These are phyloP conservation scores for Maniola hyperantus DNA, from an alignment of 2,888 invertebrate genomes.

Conservation along the genomic window DNA sequence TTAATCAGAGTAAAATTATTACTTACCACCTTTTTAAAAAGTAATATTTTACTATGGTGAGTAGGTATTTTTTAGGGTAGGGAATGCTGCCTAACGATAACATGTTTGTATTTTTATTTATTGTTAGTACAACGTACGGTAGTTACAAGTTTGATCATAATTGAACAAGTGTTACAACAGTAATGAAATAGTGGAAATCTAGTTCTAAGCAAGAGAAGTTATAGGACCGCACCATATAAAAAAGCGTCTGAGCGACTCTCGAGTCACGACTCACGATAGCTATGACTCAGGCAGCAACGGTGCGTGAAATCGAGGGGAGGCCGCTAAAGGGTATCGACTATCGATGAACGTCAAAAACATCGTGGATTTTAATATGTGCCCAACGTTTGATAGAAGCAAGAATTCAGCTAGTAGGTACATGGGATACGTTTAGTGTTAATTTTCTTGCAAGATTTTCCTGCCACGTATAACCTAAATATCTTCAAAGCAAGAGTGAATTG, in stretches of 20 bases:
- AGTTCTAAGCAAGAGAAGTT: conserved; percentile 12
- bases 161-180: not conserved
- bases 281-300: conserved; percentile 68
- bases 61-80: too few species aligned
- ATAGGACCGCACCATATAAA: conserved; percentile 29
- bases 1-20: too few species aligned
- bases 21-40: too few species aligned
- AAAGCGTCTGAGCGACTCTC: conserved; percentile 23
- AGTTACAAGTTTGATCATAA: too few species aligned
- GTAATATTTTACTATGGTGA: too few species aligned
- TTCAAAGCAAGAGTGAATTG: too few species aligned
- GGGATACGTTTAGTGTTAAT: not conserved
- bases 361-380: conserved; percentile 20
- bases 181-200: not conserved
- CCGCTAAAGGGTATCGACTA: conserved; percentile 65
- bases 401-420: not conserved
- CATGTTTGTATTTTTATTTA: too few species aligned
- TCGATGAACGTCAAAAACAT: conserved; percentile 42
- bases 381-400: not conserved
- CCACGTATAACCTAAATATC: too few species aligned
- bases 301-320: conserved; percentile 72
- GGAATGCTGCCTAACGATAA: too few species aligned
- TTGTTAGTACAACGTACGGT: too few species aligned
- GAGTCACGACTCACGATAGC: conserved; percentile 32
- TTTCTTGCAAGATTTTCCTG: not conserved